Conservation (phyloP, 2,888 invertebrate genomes). For the Hypercompe scribonia region DNA sequence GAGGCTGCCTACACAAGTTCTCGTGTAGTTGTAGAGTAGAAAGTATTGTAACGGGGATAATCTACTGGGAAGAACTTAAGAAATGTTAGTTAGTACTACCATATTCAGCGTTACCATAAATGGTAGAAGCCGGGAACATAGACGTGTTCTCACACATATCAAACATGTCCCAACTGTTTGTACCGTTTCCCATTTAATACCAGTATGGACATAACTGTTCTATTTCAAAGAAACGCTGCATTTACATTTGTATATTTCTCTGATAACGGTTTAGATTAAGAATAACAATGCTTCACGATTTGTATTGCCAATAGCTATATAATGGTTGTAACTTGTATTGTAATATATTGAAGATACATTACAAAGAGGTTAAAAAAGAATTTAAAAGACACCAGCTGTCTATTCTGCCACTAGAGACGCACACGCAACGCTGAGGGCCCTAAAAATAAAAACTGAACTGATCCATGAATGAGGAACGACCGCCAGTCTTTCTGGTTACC, state of each 20-base stretch:
- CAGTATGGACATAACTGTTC: constrained; percentile 49
- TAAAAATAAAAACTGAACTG: not conserved
- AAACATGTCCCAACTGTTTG: constrained; percentile 53
- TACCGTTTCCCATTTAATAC: constrained; percentile 56
- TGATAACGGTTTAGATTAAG: constrained; percentile 7
- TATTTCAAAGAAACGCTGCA: constrained; percentile 31
- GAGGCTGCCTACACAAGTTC: constrained; percentile 31
- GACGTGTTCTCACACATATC: constrained; percentile 73
- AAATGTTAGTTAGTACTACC: constrained; percentile 62
- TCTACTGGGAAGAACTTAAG: constrained; percentile 52
- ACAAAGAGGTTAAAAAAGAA: not conserved
- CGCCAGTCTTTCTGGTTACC: not conserved
- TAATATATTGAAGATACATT: not conserved
- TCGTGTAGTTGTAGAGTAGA: constrained; percentile 59
- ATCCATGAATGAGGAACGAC: not conserved
- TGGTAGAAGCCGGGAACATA: constrained; percentile 59
- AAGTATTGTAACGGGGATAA: constrained; percentile 70
- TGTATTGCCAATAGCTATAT: not conserved
- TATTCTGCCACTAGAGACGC: not conserved
- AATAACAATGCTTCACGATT: not conserved
- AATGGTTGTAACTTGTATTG: not conserved
- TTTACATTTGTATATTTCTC: not conserved
- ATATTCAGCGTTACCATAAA: constrained; percentile 69
- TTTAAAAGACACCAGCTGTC: not conserved
- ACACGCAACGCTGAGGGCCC: not conserved